phyloP scores from a whole-genome alignment of 2,888 invertebrate genomes.

The Tyria jacobaeae region DNA sequence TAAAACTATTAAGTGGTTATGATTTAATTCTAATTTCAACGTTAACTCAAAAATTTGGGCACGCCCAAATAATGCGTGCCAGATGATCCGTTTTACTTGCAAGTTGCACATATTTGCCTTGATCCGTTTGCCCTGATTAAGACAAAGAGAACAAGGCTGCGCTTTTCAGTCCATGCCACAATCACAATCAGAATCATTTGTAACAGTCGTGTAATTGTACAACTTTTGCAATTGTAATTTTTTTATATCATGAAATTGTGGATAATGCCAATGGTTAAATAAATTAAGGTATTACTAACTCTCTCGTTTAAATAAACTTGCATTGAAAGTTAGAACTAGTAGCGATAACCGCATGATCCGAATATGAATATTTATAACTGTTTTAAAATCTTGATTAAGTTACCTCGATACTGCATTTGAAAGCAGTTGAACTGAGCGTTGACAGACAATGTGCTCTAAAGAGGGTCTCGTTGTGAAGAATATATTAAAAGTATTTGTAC shows the following conservation, averaged over 20 bases:
- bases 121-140: conserved; percentile 69
- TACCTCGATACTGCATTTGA: too few species aligned
- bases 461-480: too few species aligned
- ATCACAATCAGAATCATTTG: conserved; percentile 68
- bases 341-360: too few species aligned
- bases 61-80: conserved; percentile 53
- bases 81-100: conserved; percentile 53
- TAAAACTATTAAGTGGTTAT: conserved; percentile 30
- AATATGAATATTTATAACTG: too few species aligned
- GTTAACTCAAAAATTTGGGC: conserved; percentile 18
- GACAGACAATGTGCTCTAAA: too few species aligned
- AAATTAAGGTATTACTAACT: not conserved
- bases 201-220: conserved; percentile 56
- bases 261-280: not conserved
- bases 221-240: conserved; percentile 56
- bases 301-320: not conserved
- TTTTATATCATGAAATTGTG: conserved; percentile 28
- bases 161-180: conserved; percentile 73
- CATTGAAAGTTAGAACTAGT: too few species aligned
- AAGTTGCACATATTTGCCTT: conserved; percentile 67
- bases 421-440: too few species aligned
- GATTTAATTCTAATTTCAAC: conserved; percentile 20
- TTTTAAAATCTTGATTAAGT: too few species aligned
- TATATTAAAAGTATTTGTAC: too few species aligned
- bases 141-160: conserved; percentile 73